Conservation (phyloP, 2,797 vertebrate genomes). For the Cossypha polioptera region DNA sequence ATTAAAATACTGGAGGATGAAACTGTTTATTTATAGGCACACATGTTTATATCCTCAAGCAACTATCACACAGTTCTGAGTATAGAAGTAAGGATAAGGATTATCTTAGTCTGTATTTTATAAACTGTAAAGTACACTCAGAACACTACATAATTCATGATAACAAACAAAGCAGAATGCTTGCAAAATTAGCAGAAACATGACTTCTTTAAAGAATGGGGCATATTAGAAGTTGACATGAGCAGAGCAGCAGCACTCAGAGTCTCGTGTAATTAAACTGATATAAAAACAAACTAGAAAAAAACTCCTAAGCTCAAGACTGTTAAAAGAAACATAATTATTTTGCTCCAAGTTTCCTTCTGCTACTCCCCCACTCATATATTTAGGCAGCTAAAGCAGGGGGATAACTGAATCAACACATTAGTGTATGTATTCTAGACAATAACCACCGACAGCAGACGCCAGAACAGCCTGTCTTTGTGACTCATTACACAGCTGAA, state of each 20-base stretch:
- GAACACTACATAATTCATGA: background rate
- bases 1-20: background rate
- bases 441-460: background rate
- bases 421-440: conserved; percentile 13
- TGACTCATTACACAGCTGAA: conserved; percentile 26
- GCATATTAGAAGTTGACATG: background rate
- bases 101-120: background rate
- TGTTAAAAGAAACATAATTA: conserved; percentile 1
- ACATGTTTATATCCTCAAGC: background rate
- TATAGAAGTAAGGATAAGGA: background rate
- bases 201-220: background rate
- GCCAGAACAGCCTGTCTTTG: background rate
- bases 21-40: background rate
- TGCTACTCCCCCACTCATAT: background rate
- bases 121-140: conserved; percentile 4
- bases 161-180: background rate
- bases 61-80: background rate
- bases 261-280: background rate
- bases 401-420: conserved; percentile 14
- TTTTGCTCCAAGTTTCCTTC: conserved; percentile 38
- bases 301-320: background rate
- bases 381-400: background rate
- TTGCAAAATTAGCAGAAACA: background rate
- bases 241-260: background rate
- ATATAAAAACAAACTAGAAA: background rate